A percentile compares a stretch with the other conserved stretches of the same genome.
phyloP scores from a whole-genome alignment of 2,888 invertebrate species.

The Escarpia spicata region DNA sequence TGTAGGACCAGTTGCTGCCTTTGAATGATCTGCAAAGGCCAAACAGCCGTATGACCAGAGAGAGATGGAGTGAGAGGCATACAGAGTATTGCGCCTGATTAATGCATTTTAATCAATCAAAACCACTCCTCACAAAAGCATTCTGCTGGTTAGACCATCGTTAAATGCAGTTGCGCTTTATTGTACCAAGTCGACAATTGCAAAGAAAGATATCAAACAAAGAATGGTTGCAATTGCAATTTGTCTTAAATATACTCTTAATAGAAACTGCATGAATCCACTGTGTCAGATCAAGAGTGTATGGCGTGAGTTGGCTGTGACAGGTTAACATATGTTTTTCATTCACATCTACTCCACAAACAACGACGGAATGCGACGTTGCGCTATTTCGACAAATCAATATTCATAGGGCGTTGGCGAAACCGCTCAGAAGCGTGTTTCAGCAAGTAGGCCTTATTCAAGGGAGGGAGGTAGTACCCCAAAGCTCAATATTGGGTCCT shows the following conservation, averaged over 20 bases:
- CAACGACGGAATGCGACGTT: too few relatives aligned
- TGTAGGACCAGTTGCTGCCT: not conserved
- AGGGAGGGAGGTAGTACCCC: too few relatives aligned
- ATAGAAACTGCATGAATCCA: too few relatives aligned
- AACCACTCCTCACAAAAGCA: not conserved
- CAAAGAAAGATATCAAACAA: not conserved
- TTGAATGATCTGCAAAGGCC: not conserved
- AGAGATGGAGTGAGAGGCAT: not conserved
- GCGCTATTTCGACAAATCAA: too few relatives aligned
- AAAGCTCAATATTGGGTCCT: too few relatives aligned
- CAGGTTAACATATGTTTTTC: too few relatives aligned
- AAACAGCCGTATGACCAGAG: not conserved
- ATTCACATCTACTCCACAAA: too few relatives aligned
- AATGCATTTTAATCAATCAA: not conserved
- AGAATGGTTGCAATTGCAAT: not conserved
- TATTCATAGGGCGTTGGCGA: too few relatives aligned
- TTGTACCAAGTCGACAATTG: not conserved
- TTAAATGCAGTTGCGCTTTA: not conserved
- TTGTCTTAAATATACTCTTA: not conserved
- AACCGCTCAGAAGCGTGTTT: too few relatives aligned
- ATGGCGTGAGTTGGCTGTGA: too few relatives aligned
- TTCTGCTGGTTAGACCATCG: not conserved
- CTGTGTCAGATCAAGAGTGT: too few relatives aligned
- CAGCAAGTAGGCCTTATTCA: too few relatives aligned
- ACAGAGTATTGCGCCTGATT: not conserved